These are phyloP conservation scores for Carcinoscorpius rotundicauda DNA, from an alignment of 1,140 invertebrate genomes.

Conservation along the genomic window DNA sequence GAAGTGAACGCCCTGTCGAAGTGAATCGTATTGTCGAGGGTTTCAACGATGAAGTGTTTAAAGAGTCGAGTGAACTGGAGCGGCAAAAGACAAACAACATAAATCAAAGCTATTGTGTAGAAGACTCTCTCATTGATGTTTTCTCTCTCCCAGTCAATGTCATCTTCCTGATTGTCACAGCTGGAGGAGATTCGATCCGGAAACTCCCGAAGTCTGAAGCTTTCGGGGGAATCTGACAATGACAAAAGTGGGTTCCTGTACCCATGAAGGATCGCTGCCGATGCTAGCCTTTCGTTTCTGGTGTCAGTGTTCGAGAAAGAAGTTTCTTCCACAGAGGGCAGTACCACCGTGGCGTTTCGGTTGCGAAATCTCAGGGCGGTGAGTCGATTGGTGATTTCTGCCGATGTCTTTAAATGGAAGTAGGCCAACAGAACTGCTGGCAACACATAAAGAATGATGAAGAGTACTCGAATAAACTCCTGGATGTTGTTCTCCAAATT, in stretches of 20 bases:
- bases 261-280: too few relatives aligned
- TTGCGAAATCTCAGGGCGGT: too few relatives aligned
- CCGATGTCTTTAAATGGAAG: constrained; percentile 46
- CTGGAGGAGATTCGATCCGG: not conserved
- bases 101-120: constrained; percentile 48
- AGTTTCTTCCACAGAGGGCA: too few relatives aligned
- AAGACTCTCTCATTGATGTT: constrained; percentile 52
- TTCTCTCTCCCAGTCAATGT: constrained; percentile 48
- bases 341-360: too few relatives aligned
- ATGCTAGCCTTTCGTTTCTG: too few relatives aligned
- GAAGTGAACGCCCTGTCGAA: constrained; percentile 54
- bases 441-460: constrained; percentile 46
- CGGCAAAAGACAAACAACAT: constrained; percentile 51
- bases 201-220: not conserved
- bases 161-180: constrained; percentile 41
- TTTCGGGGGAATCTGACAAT: too few relatives aligned
- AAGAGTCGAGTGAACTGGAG: constrained; percentile 52
- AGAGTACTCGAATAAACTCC: constrained; percentile 34
- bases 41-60: constrained; percentile 49
- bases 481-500: constrained; percentile 33
- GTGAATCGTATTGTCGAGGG: constrained; percentile 50
- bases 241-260: too few relatives aligned
- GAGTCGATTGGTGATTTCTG: constrained; percentile 39
- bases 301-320: too few relatives aligned
- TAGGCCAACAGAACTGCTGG: constrained; percentile 48